A percentile compares a stretch with the other conserved stretches of the same genome.
These are phyloP conservation scores for Meteorus colon DNA, from an alignment of 2,888 invertebrate species.

Conservation along the genomic window DNA sequence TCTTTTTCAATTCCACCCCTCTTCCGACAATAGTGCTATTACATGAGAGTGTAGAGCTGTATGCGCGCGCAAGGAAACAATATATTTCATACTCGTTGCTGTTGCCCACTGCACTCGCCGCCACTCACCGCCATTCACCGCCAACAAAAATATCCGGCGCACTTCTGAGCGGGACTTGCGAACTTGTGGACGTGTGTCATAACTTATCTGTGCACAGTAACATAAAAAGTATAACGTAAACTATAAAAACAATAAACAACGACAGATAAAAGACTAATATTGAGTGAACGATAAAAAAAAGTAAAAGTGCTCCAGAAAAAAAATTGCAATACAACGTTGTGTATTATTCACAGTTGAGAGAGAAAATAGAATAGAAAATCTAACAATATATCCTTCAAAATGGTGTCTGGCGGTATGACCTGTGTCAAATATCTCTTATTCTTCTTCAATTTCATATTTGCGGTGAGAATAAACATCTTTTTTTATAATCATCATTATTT, in stretches of 20 bases:
- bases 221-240: neutral
- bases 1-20: neutral
- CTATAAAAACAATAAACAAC: conserved; percentile 17
- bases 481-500: too few relatives aligned
- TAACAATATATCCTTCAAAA: conserved; percentile 70
- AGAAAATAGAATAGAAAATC: neutral
- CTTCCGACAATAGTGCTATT: neutral
- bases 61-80: conserved; percentile 11
- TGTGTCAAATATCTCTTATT: conserved; percentile 93
- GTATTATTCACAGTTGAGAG: neutral
- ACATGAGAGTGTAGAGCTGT: neutral
- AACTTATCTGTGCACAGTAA: conserved; percentile 4
- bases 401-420: conserved; percentile 88
- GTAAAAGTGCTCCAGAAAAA: neutral
- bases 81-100: neutral
- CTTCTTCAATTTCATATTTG: conserved; percentile 89
- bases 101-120: conserved; percentile 39
- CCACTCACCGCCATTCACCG: conserved; percentile 4
- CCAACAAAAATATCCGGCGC: conserved; percentile 54
- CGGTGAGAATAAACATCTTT: conserved; percentile 78
- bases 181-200: conserved; percentile 41
- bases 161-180: conserved; percentile 55
- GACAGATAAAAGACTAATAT: conserved; percentile 23
- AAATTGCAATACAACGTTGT: neutral
- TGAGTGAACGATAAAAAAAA: conserved; percentile 38